Evolutionary conservation across 2,797 vertebrate genomes (phyloP).

Genomic region (Pantherophis alleghaniensis): DNA sequence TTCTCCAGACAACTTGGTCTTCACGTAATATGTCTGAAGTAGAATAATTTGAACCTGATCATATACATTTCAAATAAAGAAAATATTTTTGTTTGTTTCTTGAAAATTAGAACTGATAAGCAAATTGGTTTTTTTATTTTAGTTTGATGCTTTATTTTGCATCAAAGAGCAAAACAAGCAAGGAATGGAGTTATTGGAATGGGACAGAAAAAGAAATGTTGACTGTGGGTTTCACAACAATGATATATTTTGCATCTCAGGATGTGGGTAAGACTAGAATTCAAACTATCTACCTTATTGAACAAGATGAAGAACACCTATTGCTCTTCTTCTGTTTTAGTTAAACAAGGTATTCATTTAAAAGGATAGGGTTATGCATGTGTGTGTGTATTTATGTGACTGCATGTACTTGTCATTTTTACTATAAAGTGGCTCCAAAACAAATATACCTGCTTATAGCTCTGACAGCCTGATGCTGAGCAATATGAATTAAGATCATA

Average conservation of each 20-base stretch:
- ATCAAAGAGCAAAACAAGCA: neutral
- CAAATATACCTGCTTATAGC: slow-evolving; percentile 44
- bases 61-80: neutral
- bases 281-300: neutral
- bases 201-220: neutral
- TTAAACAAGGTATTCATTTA: neutral
- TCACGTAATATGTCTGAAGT: neutral
- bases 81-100: neutral
- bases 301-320: neutral
- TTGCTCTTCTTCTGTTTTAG: neutral
- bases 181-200: neutral
- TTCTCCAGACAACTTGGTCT: neutral
- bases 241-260: neutral
- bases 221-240: neutral
- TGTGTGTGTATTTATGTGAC: neutral
- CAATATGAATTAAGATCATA: slow-evolving; percentile 57
- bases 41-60: neutral
- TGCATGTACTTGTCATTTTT: neutral
- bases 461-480: slow-evolving; percentile 37
- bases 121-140: neutral
- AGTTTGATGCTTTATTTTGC: neutral
- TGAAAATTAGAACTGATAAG: neutral
- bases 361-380: neutral
- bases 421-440: slow-evolving; percentile 46
- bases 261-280: neutral